Evolutionary conservation across 2,888 invertebrate genomes (phyloP), one percentile per base, ranked within the genome.

Genomic region (Cataglyphis altisquamis): DNA sequence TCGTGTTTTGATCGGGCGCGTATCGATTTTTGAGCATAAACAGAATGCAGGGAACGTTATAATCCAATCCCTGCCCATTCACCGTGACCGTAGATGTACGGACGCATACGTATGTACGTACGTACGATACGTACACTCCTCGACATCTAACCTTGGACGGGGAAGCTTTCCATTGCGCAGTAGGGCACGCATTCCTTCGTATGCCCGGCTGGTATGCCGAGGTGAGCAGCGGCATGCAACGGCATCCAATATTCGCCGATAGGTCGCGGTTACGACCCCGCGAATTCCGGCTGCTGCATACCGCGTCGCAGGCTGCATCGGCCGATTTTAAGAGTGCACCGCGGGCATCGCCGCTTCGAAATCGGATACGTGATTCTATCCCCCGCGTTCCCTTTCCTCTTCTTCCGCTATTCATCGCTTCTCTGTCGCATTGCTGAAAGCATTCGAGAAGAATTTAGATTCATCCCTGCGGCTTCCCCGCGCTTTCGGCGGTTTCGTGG

Each of bases 221-320:
- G 93, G 93, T 93, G 93, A 93, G 93, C 92, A 93, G 84, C 92
- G 93, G 93, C 92, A 93, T 92, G 92, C 93, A 92, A 91, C 91
- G 93, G 94, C 93, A 93, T 94, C 92, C 93, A 92, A 94, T 94
- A 94, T 93, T 92, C 91, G 87, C 88, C 92, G 90, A 92, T 93
- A 92, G 92, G 92, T 93, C 92, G 94, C 92, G 93, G 93, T 94
- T 93, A 91, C 92, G 92, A 93, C 92, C 92, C 90, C 92, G 93
- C 92, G 93, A 93, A 94, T 94, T 93, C 92, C 94, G 91, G 86
- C 87, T 88, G 83, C 85, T 84, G 90, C 90, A 91, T 91, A 88
- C 92, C 90, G 86, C 77, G 84, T 73, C 84, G 81, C 84, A 82
- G 73, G 75, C 82, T 80, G 80, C 75, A 62, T 84, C 80, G 82